Evolutionary conservation across 2,113 vertebrate genomes (phyloP).

Genomic region (Noctilio leporinus): DNA sequence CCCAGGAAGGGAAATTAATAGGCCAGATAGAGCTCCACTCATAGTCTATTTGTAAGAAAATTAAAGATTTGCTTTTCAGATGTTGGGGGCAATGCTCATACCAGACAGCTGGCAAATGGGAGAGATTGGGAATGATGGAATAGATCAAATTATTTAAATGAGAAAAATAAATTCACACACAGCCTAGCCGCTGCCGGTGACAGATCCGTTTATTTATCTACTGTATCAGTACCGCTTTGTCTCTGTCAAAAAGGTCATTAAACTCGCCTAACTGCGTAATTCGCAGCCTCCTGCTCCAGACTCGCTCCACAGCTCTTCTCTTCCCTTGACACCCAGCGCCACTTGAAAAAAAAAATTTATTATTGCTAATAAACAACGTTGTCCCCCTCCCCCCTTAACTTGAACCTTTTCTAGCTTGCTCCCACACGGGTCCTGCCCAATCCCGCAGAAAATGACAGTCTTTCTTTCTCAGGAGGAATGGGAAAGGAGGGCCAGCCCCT

Average conservation of each 20-base stretch:
- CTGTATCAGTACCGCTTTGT: conserved; percentile 63
- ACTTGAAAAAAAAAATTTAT: conserved; percentile 67
- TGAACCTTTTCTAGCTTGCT: conserved; percentile 52
- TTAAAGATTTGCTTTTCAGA: conserved; percentile 68
- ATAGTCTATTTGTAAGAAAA: conserved; percentile 63
- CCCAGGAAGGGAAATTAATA: conserved; percentile 11
- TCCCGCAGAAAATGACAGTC: not conserved
- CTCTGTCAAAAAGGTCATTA: conserved; percentile 77
- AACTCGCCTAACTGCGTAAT: conserved; percentile 68
- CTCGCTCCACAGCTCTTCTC: conserved; percentile 55
- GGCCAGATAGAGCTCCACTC: not conserved
- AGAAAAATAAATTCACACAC: conserved; percentile 73
- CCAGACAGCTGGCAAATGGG: conserved; percentile 68
- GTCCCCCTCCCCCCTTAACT: no score
- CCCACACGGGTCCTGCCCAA: not conserved
- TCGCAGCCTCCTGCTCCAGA: conserved; percentile 63
- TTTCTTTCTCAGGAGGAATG: not conserved
- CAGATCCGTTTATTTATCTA: conserved; percentile 72
- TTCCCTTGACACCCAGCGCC: conserved; percentile 54
- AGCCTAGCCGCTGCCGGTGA: conserved; percentile 67
- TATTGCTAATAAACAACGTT: conserved; percentile 65
- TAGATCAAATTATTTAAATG: conserved; percentile 73
- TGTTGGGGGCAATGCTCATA: conserved; percentile 58
- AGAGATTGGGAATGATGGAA: conserved; percentile 65
- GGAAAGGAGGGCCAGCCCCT: not conserved